Base-by-base conservation (phyloP, 2,797 vertebrate genomes). In the Chaenodraco wilsoni region DNA sequence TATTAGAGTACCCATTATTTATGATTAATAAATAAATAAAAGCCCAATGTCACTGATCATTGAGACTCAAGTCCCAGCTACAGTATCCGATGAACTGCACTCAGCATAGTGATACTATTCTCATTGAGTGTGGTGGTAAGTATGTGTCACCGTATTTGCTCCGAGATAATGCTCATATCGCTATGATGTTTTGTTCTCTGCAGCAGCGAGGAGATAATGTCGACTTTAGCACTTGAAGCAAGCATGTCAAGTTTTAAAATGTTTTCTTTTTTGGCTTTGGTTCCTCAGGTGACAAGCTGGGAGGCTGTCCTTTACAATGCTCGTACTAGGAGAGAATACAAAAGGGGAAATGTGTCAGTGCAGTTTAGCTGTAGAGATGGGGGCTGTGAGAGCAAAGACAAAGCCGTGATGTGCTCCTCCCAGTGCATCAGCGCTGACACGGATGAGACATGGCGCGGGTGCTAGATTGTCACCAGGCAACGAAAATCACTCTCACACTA, bases 201-300 rank as follows among this genome's bases (percentile, higher is more conserved):
- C 72, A 10, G 65, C 58, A 80, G 67, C 89, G 59, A 85, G 86
- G 85, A 86, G 76, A 85, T 92, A 87, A 93, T 89, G 84, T 82
- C 82, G 74, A 83, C 86, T 91, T 91, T 75, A 89, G 84, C 80
- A 69, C 81, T 86, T 87, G 85, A 85, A 88, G 90, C 80, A 19
- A 72, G 67, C 72, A 73, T 77, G 81, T 78, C 71, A 80, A 72
- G 69, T 77, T 84, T 82, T 87, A 41, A 76, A 92, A 91, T 90
- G 76, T 90, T 84, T 89, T 84, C 27, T 57, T 85, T 89, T 86
- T 7, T 37, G 33, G 33, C 78, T 85, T 83, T 56, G 71, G 56
- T 78, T 87, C 76, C 82, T 70, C 75, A 89, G 87, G 88, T 92
- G 84, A 91, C 88, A 90, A 76, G 80, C 75, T 44, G 64, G 72